Evolutionary conservation across 2,888 invertebrate species (phyloP).

Genomic region (Gerris lacustris): DNA sequence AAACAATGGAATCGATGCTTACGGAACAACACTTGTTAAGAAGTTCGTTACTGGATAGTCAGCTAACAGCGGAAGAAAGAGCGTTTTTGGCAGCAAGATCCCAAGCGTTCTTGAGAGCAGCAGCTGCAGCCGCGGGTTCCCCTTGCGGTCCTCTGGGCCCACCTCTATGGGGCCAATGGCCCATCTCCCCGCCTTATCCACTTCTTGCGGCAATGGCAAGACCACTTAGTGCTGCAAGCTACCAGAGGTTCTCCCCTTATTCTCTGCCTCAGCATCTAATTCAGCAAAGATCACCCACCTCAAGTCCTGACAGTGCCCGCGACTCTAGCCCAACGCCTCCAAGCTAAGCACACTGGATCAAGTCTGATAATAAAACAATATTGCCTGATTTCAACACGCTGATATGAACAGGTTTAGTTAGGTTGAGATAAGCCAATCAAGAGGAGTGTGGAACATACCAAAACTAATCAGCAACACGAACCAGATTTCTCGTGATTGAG

Average conservation of each 20-base stretch:
- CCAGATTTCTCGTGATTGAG: too few relatives aligned
- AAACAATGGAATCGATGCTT: constrained; percentile 80
- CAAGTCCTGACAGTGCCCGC: constrained; percentile 25
- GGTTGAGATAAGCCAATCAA: too few relatives aligned
- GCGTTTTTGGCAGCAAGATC: constrained; percentile 64
- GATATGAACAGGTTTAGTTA: too few relatives aligned
- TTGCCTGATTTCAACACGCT: too few relatives aligned
- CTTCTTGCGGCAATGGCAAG: constrained; percentile 16
- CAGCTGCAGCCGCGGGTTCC: constrained; percentile 48
- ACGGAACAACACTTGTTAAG: constrained; percentile 73
- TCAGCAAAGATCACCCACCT: constrained; percentile 13
- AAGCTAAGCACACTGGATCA: too few relatives aligned
- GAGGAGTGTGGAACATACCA: too few relatives aligned
- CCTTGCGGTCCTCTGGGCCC: constrained; percentile 38
- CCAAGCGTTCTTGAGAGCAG: constrained; percentile 58
- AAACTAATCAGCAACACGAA: too few relatives aligned
- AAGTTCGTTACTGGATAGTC: constrained; percentile 50
- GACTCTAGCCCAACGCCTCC: constrained; percentile 20
- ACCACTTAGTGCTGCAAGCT: constrained; percentile 11
- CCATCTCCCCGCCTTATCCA: constrained; percentile 30
- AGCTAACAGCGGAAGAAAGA: constrained; percentile 56
- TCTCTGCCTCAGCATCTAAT: constrained; percentile 15
- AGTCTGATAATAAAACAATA: too few relatives aligned
- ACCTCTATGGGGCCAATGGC: constrained; percentile 44
- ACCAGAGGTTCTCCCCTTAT: constrained; percentile 21